Percentiles rank a stretch among this genome's conserved stretches.
Conservation (phyloP, 37 sponge, comb jelly and placozoan genomes). For the Cladorhizidae sp. region DNA sequence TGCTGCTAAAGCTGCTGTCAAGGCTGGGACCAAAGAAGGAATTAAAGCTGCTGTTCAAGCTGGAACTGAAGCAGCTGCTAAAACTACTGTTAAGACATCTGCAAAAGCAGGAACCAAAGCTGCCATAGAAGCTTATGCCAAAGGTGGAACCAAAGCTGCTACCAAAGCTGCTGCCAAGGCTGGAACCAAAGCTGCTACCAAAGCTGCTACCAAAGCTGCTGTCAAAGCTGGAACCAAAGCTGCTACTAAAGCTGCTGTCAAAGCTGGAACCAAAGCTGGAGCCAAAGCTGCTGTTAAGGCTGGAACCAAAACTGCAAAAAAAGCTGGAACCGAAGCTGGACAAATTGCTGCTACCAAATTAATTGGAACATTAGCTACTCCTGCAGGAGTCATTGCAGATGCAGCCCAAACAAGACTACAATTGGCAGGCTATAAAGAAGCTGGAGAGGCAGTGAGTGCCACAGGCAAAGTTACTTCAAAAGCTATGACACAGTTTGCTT, state of each 20-base stretch:
- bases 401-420: neutral
- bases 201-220: constrained; percentile 15
- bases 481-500: neutral
- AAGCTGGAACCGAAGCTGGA: constrained; percentile 2
- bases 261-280: neutral
- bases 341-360: neutral
- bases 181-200: neutral
- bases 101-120: neutral
- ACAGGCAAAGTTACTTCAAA: constrained; percentile 10
- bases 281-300: neutral
- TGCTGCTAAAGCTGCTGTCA: constrained; percentile 1
- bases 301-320: neutral
- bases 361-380: neutral
- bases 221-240: neutral
- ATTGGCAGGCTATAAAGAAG: neutral
- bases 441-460: constrained; percentile 6
- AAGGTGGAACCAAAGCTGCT: constrained; percentile 1
- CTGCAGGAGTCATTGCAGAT: neutral
- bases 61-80: constrained; percentile 1
- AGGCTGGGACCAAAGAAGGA: neutral
- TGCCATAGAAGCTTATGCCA: neutral
- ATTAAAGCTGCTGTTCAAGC: constrained; percentile 1
- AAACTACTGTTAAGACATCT: neutral
- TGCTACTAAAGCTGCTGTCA: neutral
- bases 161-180: constrained; percentile 10